Evolutionary conservation across 2,888 invertebrate genomes (phyloP).

Genomic region (Hirudinaria manillensis): DNA sequence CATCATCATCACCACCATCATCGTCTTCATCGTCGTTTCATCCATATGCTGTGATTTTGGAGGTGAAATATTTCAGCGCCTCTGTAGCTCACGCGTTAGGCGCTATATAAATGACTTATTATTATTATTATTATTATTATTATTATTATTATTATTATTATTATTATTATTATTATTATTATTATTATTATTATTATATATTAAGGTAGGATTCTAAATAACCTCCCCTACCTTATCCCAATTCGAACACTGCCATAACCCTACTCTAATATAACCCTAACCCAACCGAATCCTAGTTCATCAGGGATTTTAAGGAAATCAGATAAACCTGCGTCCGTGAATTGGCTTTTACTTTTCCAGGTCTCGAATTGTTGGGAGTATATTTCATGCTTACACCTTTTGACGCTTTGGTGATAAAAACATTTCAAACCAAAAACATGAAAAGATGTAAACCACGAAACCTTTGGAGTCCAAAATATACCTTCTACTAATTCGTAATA

Average conservation of each 20-base stretch:
- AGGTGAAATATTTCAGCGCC: not conserved
- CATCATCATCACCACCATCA: conserved; percentile 10
- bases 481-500: too few relatives aligned
- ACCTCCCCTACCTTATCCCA: not conserved
- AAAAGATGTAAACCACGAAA: conserved; percentile 14
- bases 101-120: too few relatives aligned
- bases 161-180: not conserved
- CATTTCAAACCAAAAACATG: not conserved
- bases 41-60: not conserved
- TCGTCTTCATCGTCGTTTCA: not conserved
- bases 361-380: not conserved
- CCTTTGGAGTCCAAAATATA: not conserved
- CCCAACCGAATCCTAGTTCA: too few relatives aligned
- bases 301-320: too few relatives aligned
- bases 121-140: not conserved
- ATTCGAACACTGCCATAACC: not conserved
- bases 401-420: conserved; percentile 1
- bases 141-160: not conserved
- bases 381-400: conserved; percentile 14
- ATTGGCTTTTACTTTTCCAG: too few relatives aligned
- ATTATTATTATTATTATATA: not conserved
- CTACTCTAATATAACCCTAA: not conserved
- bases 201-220: not conserved
- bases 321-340: too few relatives aligned
- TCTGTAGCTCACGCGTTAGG: not conserved